phyloP scores from a whole-genome alignment of 2,113 vertebrate species.

The Ploceus nigricollis region DNA sequence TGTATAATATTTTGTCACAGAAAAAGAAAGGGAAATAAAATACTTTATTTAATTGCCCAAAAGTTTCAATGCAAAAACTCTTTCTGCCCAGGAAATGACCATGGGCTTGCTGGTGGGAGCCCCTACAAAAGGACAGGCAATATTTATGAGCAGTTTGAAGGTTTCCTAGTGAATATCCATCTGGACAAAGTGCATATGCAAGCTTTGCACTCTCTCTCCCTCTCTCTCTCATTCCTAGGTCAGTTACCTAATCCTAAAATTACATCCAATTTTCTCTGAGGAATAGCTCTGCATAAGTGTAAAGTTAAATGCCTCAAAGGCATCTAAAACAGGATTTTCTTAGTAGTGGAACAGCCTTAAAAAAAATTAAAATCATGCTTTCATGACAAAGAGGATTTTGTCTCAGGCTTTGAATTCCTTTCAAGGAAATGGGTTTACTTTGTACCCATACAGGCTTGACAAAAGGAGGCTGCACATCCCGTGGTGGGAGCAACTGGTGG shows the following conservation, averaged over 20 bases:
- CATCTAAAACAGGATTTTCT: background rate
- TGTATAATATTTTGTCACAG: background rate
- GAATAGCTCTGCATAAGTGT: background rate
- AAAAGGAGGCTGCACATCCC: background rate
- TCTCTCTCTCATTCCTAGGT: background rate
- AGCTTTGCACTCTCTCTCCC: background rate
- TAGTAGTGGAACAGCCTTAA: background rate
- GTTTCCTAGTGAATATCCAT: background rate
- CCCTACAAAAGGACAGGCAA: background rate
- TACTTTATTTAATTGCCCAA: background rate
- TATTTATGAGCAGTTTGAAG: background rate
- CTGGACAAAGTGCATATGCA: background rate
- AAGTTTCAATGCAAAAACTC: background rate
- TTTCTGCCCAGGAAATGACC: background rate
- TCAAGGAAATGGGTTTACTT: background rate
- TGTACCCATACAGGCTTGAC: background rate
- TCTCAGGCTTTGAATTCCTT: background rate
- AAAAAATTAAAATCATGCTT: background rate
- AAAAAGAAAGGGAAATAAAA: background rate
- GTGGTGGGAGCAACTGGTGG: background rate
- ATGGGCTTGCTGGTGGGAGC: background rate
- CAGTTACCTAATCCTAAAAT: conserved; percentile 36
- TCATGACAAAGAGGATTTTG: background rate
- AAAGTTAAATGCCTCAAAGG: conserved; percentile 9
- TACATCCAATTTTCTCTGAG: background rate